A percentile compares a stretch with the other conserved stretches of the same genome.
Evolutionary conservation across 2,888 invertebrate genomes (phyloP).

Genomic region (Melanchra persicariae): DNA sequence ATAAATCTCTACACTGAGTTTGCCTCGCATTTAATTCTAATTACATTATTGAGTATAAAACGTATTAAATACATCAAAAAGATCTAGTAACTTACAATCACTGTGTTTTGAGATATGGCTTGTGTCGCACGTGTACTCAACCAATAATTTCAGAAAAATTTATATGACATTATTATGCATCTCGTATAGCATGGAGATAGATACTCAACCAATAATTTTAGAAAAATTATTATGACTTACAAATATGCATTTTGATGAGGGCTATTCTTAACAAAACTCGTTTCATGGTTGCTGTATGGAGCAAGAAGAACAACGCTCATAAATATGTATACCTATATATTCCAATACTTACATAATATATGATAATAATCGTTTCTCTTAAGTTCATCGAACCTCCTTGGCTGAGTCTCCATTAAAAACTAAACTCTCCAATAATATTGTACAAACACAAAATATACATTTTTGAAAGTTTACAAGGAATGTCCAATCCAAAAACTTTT

Average conservation of each 20-base stretch:
- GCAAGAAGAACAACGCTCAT: slow-evolving; percentile 12
- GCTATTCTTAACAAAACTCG: background rate
- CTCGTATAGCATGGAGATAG: background rate
- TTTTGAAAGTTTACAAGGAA: background rate
- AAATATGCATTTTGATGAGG: background rate
- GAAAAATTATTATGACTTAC: background rate
- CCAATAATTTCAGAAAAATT: background rate
- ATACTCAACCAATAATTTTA: background rate
- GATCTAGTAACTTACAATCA: slow-evolving; percentile 81
- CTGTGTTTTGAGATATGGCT: slow-evolving; percentile 78
- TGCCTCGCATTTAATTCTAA: slow-evolving; percentile 81
- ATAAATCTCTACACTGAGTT: slow-evolving; percentile 68
- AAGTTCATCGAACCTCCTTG: slow-evolving; percentile 22
- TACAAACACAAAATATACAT: slow-evolving; percentile 16
- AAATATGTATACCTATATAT: slow-evolving; percentile 8
- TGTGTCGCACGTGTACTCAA: slow-evolving; percentile 33
- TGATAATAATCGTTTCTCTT: slow-evolving; percentile 1
- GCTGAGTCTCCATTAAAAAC: slow-evolving; percentile 19
- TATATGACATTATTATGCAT: too few species aligned
- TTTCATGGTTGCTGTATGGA: background rate
- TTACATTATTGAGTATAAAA: slow-evolving; percentile 88
- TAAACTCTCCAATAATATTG: slow-evolving; percentile 3
- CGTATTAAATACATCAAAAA: slow-evolving; percentile 89
- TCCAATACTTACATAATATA: slow-evolving; percentile 16
- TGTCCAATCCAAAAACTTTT: background rate